Base-by-base conservation (phyloP, 2,797 vertebrate genomes). In the Mus caroli region DNA sequence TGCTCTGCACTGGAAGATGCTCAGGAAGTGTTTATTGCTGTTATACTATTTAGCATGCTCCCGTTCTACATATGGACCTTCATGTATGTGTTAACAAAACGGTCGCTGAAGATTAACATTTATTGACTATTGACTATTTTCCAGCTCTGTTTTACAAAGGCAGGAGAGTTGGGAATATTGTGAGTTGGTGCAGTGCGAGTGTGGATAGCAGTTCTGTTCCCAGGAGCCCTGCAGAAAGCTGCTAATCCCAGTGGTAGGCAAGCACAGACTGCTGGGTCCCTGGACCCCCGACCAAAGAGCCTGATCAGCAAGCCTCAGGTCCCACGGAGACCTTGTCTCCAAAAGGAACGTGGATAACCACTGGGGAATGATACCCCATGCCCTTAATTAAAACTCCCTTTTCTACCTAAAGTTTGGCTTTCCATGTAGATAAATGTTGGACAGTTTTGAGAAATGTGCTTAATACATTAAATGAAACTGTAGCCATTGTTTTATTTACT, bases 31-130 rank as follows among this genome's bases (percentile, higher is more conserved):
- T 92, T 86, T 79, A 54, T 77, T 52, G 46, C 54, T 71, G 58
- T 83, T 88, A 50, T 84, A 90, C 56, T 64, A 2, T 54, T 92
- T 95, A 75, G 54, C 40, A 73, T 20, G 60, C 73, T 89, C 22
- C 28, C 52, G 50, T 85, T 79, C 43, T 89, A 13, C 80, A 76
- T 88, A 34, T 50, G 26, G 83, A 43, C 52, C 17, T 50, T 19
- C 64, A 31, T 90, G 71, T 43, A 56, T 52, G 19, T 78, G 76
- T 83, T 93, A 92, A 77, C 46, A 60, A 24, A 94, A 34, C 17
- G 26, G 62, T 89, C 6, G 19, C 40, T 62, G 77, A 78, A 89
- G 71, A 75, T 82, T 22, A 37, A 12, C 50, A 34, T 64, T 64
- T 87, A 67, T 13, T 75, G 88, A 90, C 83, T n/a, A 34, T 26